Evolutionary conservation across 2,797 vertebrate species (phyloP), one percentile per base, ranked within the genome.

Genomic region (Chrysocyon brachyurus): DNA sequence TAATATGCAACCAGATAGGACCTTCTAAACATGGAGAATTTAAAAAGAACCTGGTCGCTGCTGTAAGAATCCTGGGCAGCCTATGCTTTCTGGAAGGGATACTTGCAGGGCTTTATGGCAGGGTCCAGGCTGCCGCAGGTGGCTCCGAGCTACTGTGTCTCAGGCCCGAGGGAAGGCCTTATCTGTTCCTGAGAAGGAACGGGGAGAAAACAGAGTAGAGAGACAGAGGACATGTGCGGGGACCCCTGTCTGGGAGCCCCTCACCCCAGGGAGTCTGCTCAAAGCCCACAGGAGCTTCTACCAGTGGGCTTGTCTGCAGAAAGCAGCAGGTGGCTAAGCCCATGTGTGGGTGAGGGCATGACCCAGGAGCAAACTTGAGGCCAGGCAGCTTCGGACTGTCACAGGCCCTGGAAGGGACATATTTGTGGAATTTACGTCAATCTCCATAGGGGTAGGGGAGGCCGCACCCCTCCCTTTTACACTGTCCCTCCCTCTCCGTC

Each of bases 361-460:
- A n/a, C 70, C 75, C 2, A 0, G 16, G 72, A 40, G 56, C 46
- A 31, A 7, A 33, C 85, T 12, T 3, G 56, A 52, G 26, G 54
- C 21, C 16, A 11, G 26, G 70, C 3, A 26, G 33, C 66, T 19
- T 2, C 31, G 10, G 12, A 4, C 24, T 8, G 56, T 28, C 6
- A 1, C 24, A 15, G 72, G 40, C 22, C 63, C 40, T 0, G 0
- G 8, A 28, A 12, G 10, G 9, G 26, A 52, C 16, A 12, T 85
- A 22, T 86, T 33, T 66, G 46, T 36, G 66, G 33, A 19, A 52
- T 84, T 8, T 56, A 40, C 19, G 61, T 87, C 79, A 24, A 1
- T 72, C 91, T 81, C 87, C 79, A 64, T 52, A 87, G 57, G 52
- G 75, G 46, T 7, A 15, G 40, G 70, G n/a, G 59, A 88, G 57